Evolutionary conservation across 92 coral and sea anemone species (phyloP).

Genomic region (Paramuricea clavata): DNA sequence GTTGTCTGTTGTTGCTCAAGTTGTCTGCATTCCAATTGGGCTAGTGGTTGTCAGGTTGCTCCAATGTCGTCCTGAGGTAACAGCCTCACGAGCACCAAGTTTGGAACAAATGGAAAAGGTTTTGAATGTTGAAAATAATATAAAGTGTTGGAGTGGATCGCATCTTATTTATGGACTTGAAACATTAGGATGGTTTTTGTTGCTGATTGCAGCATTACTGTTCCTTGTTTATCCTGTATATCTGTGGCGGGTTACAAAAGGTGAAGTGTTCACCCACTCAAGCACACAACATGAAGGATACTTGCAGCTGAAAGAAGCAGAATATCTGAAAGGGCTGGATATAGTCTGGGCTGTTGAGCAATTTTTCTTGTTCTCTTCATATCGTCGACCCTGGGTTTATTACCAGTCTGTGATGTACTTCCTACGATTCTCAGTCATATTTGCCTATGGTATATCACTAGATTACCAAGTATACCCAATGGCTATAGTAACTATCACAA

Average conservation of each 20-base stretch:
- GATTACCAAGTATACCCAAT: constrained; percentile 70
- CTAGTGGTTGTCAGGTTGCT: constrained; percentile 84
- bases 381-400: constrained; percentile 89
- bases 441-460: constrained; percentile 77
- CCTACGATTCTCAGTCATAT: constrained; percentile 76
- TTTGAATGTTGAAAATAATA: constrained; percentile 85
- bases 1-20: constrained; percentile 81
- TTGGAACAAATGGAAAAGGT: constrained; percentile 17
- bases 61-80: constrained; percentile 82
- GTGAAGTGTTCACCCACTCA: constrained; percentile 87
- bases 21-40: constrained; percentile 87
- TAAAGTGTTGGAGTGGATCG: constrained; percentile 88
- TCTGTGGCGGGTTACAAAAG: constrained; percentile 82
- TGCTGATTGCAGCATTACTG: constrained; percentile 68
- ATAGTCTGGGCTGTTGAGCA: constrained; percentile 99
- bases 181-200: constrained; percentile 36
- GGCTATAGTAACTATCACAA: constrained; percentile 91
- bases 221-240: constrained; percentile 90
- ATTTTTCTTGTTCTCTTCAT: constrained; percentile 96
- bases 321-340: constrained; percentile 96
- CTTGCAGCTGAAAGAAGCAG: constrained; percentile 97
- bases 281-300: constrained; percentile 95
- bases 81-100: background rate
- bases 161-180: constrained; percentile 74
- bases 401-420: constrained; percentile 89